Evolutionary conservation across 2,797 vertebrate genomes (phyloP), one percentile per base, ranked within the genome.

Genomic region (Poeciliopsis turneri): DNA sequence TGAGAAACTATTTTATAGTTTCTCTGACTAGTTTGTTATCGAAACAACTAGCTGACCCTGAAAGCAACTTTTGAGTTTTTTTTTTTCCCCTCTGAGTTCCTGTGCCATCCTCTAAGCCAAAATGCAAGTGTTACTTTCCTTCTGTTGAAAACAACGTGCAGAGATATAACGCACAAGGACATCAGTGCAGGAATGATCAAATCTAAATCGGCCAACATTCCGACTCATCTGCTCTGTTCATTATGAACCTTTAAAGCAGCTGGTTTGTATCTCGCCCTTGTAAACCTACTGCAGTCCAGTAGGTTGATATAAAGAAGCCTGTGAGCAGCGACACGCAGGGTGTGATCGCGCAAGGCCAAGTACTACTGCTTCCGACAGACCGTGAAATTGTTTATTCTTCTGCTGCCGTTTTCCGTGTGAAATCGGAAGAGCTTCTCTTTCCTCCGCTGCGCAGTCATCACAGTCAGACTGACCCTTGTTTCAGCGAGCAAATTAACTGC

Each of bases 301-400:
- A 76, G 77, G 84, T 72, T 74, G 80, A 90, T 77, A 78, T 78
- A 72, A 77, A 75, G 73, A 84, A 77, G 80, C n/a, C 72, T 18
- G 57, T 83, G 88, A 90, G 82, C 74, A 78, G 81, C 78, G 78
- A 78, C 69, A 90, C 79, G 76, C 55, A 57, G 77, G 66, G 59
- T 75, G 41, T 77, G 85, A 85, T 85, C 89, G 89, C 78, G 81
- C 55, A 28, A 81, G 77, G 77, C 81, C 28, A 25, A 85, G 87
- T 83, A 82, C 90, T 85, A 87, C 88, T 80, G 82, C 78, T 84
- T 73, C 82, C 87, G 88, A 73, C 91, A 80, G 90, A 92, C 79
- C 89, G 72, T 94, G 93, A 93, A 94, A 94, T 94, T 91, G 92
- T 93, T 94, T 93, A 92, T 95, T 94, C 88, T 92, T 90, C 86